phyloP scores from a whole-genome alignment of 2,113 vertebrate species.

The Tachuris rubrigastra region DNA sequence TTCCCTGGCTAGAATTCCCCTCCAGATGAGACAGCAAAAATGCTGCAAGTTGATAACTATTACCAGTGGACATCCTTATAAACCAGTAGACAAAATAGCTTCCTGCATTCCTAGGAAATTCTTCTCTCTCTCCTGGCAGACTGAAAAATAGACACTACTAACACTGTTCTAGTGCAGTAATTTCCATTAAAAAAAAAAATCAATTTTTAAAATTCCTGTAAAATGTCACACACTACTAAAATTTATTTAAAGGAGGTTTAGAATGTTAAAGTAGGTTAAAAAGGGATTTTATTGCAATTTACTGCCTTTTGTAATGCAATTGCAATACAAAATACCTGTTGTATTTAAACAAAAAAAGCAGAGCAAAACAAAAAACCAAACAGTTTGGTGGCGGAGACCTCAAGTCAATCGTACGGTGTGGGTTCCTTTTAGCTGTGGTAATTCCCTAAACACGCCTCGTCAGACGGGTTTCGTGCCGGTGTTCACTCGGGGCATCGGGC shows the following conservation, averaged over 20 bases:
- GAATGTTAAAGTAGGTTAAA: not conserved
- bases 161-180: not conserved
- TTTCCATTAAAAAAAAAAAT: not conserved
- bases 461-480: not conserved
- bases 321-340: not conserved
- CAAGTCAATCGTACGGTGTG: accelerated
- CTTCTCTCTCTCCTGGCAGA: not conserved
- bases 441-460: no score
- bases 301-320: not conserved
- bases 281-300: not conserved
- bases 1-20: not conserved
- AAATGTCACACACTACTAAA: not conserved
- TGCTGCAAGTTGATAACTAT: not conserved
- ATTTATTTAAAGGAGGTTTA: not conserved
- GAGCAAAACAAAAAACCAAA: not conserved
- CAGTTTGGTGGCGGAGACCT: not conserved
- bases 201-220: not conserved
- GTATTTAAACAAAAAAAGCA: not conserved
- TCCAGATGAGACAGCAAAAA: not conserved
- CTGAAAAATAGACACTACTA: not conserved
- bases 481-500: no score
- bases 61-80: not conserved
- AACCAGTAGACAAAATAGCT: not conserved
- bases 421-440: not conserved
- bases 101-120: not conserved